A percentile compares a stretch with the other conserved stretches of the same genome.
phyloP scores from a whole-genome alignment of 2,888 invertebrate genomes.

The Blera fallax region DNA sequence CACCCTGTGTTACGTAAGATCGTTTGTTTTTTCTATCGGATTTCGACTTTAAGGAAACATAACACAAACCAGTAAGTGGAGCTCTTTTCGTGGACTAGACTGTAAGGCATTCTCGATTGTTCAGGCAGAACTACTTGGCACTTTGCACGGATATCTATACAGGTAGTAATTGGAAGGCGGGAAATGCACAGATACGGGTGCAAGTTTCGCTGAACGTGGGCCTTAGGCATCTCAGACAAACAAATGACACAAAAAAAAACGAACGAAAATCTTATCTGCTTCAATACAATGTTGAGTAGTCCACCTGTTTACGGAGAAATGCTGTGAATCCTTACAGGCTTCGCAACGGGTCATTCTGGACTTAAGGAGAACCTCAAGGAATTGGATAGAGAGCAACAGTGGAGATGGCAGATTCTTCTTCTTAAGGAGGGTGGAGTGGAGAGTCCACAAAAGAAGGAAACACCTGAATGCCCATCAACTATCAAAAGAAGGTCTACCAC shows the following conservation, averaged over 20 bases:
- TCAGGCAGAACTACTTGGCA: slow-evolving; percentile 4
- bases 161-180: not conserved
- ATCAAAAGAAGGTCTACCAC: too few relatives aligned
- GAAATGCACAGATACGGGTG: not conserved
- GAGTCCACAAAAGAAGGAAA: too few relatives aligned
- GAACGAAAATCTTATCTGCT: not conserved
- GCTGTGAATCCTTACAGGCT: too few relatives aligned
- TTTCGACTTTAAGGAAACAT: slow-evolving; percentile 24
- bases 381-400: too few relatives aligned
- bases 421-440: too few relatives aligned
- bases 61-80: not conserved
- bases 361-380: too few relatives aligned
- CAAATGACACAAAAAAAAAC: not conserved
- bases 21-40: not conserved
- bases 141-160: not conserved
- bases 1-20: slow-evolving; percentile 19
- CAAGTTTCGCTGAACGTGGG: too few relatives aligned
- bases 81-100: not conserved
- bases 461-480: too few relatives aligned
- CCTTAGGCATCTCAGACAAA: not conserved
- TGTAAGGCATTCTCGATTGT: not conserved
- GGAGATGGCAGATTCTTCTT: too few relatives aligned
- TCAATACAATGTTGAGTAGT: too few relatives aligned
- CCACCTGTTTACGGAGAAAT: too few relatives aligned
- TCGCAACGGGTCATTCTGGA: too few relatives aligned